Evolutionary conservation across 2,113 vertebrate species (phyloP).

Genomic region (Salvelinus alpinus): DNA sequence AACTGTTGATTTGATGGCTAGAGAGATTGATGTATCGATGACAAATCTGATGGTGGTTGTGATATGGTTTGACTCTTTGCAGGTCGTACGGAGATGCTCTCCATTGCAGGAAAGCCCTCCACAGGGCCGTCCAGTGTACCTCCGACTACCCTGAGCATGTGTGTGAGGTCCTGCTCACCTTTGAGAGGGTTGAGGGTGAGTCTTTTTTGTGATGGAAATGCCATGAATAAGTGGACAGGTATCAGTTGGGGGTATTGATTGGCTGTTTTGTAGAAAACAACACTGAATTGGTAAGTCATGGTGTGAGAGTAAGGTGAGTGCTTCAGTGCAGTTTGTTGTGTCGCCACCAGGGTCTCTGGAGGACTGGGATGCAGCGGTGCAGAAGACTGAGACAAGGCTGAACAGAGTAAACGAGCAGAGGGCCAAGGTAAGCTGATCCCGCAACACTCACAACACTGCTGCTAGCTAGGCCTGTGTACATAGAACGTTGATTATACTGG

Average conservation of each 20-base stretch:
- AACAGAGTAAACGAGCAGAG: conserved; percentile 88
- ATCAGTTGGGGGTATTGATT: not conserved
- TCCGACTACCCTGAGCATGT: conserved; percentile 96
- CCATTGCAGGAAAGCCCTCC: conserved; percentile 94
- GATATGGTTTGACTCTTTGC: not conserved
- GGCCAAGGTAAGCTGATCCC: conserved; percentile 76
- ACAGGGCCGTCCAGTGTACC: conserved; percentile 93
- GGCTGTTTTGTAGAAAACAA: too few relatives aligned
- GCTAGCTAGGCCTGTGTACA: too few relatives aligned
- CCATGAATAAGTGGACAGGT: not conserved
- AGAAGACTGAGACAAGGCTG: conserved; percentile 87
- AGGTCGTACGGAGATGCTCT: conserved; percentile 88
- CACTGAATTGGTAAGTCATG: too few relatives aligned
- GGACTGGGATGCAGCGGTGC: conserved; percentile 92
- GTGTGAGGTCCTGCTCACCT: conserved; percentile 90
- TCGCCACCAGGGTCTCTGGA: conserved; percentile 82
- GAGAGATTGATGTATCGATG: too few relatives aligned
- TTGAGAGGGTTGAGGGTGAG: conserved; percentile 95
- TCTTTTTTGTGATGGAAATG: not conserved
- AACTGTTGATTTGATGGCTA: too few relatives aligned
- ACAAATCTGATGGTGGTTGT: too few relatives aligned
- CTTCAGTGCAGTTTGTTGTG: too few relatives aligned
- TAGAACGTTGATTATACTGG: too few relatives aligned
- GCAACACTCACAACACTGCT: not conserved
- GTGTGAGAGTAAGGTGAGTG: too few relatives aligned